phyloP scores from a whole-genome alignment of 2,797 vertebrate species.

The Pangasius macronema region DNA sequence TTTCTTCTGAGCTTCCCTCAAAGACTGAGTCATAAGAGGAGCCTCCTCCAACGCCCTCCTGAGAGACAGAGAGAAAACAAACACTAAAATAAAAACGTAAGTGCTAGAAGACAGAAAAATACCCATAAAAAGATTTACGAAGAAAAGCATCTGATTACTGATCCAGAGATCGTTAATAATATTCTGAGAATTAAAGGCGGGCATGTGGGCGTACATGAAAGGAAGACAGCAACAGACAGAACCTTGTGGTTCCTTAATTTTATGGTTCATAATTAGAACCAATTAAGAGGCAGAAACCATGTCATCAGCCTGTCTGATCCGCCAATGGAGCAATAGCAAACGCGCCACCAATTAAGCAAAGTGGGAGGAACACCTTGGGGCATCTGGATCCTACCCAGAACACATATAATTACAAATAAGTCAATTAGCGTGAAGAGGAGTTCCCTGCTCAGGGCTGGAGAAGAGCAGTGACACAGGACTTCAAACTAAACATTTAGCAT shows the following conservation, averaged over 20 bases:
- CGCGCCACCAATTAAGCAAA: constrained; percentile 28
- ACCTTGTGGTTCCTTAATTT: constrained; percentile 68
- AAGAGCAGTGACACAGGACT: neutral
- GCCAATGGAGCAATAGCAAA: constrained; percentile 50
- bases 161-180: constrained; percentile 36
- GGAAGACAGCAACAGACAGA: constrained; percentile 54
- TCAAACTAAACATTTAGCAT: neutral
- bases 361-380: constrained; percentile 27
- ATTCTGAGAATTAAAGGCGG: constrained; percentile 30
- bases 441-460: neutral
- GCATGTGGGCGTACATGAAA: constrained; percentile 36
- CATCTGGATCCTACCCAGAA: constrained; percentile 31
- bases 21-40: constrained; percentile 85
- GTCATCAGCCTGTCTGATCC: constrained; percentile 59
- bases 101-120: constrained; percentile 20
- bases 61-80: constrained; percentile 28
- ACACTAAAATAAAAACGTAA: neutral
- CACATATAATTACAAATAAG: constrained; percentile 30
- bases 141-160: constrained; percentile 33
- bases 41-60: constrained; percentile 89
- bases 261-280: constrained; percentile 67
- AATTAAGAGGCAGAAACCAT: constrained; percentile 61
- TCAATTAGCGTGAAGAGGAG: constrained; percentile 1
- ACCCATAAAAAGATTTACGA: constrained; percentile 10
- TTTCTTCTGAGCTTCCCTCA: constrained; percentile 83